Evolutionary conservation across 2,113 vertebrate species (phyloP).

Genomic region (Takifugu flavidus): DNA sequence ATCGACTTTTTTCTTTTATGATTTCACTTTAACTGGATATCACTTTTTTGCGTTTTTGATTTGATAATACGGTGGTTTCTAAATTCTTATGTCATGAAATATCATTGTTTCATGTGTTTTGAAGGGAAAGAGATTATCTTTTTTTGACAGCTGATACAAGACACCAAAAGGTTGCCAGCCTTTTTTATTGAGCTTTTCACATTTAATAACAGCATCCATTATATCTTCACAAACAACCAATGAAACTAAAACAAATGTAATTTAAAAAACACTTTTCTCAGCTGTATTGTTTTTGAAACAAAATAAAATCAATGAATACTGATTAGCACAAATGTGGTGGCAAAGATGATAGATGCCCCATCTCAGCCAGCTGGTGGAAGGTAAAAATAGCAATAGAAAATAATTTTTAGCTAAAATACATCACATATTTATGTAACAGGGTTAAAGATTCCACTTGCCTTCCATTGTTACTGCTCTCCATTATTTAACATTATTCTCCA

Average conservation of each 20-base stretch:
- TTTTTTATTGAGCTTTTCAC: constrained; percentile 13
- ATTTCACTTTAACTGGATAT: too few relatives aligned
- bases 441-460: too few relatives aligned
- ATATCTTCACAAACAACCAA: constrained; percentile 8
- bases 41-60: not conserved
- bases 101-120: not conserved
- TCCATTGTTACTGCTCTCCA: too few relatives aligned
- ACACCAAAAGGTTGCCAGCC: not conserved
- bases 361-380: not conserved
- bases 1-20: too few relatives aligned
- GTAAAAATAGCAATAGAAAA: not conserved
- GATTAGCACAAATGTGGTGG: constrained; percentile 24
- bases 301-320: constrained; percentile 41
- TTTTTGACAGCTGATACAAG: not conserved
- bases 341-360: not conserved
- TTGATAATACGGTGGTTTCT: not conserved
- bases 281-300: too few relatives aligned
- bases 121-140: not conserved
- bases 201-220: constrained; percentile 1
- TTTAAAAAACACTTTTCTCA: constrained; percentile 2
- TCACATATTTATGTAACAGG: not conserved
- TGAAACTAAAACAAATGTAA: not conserved
- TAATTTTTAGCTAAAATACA: constrained; percentile 6
- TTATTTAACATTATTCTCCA: too few relatives aligned
- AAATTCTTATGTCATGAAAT: too few relatives aligned